phyloP scores from a whole-genome alignment of 2,888 invertebrate genomes.

The Chrysolina americana region DNA sequence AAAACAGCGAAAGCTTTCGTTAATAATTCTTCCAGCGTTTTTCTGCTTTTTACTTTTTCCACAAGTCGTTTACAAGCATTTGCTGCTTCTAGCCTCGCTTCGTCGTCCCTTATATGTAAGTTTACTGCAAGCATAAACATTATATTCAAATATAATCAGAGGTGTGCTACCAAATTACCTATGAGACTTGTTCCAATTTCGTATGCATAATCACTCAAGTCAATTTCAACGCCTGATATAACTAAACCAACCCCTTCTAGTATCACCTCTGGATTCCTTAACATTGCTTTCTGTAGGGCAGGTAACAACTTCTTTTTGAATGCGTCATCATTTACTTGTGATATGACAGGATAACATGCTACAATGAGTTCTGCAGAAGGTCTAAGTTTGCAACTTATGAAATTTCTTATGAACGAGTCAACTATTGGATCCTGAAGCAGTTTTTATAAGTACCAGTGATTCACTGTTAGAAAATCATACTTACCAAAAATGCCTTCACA shows the following conservation, averaged over 20 bases:
- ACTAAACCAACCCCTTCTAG: conserved; percentile 86
- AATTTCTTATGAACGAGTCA: conserved; percentile 82
- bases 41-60: conserved; percentile 78
- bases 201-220: conserved; percentile 83
- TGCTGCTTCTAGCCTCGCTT: conserved; percentile 82
- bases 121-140: conserved; percentile 73
- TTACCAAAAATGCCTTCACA: conserved; percentile 74
- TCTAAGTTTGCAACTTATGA: conserved; percentile 83
- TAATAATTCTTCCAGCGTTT: conserved; percentile 79
- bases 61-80: conserved; percentile 81
- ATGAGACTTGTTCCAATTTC: conserved; percentile 88
- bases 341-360: conserved; percentile 78
- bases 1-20: conserved; percentile 84
- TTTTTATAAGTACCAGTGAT: conserved; percentile 5
- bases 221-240: conserved; percentile 78
- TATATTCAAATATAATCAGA: conserved; percentile 27
- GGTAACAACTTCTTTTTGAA: conserved; percentile 85
- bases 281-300: conserved; percentile 90
- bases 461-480: conserved; percentile 30
- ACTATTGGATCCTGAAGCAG: conserved; percentile 74
- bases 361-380: conserved; percentile 80
- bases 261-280: conserved; percentile 94
- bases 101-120: conserved; percentile 88
- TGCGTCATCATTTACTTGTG: conserved; percentile 75
- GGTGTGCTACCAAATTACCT: conserved; percentile 69